Evolutionary conservation across 2,888 invertebrate species (phyloP).

Genomic region (Geophilus truncorum): DNA sequence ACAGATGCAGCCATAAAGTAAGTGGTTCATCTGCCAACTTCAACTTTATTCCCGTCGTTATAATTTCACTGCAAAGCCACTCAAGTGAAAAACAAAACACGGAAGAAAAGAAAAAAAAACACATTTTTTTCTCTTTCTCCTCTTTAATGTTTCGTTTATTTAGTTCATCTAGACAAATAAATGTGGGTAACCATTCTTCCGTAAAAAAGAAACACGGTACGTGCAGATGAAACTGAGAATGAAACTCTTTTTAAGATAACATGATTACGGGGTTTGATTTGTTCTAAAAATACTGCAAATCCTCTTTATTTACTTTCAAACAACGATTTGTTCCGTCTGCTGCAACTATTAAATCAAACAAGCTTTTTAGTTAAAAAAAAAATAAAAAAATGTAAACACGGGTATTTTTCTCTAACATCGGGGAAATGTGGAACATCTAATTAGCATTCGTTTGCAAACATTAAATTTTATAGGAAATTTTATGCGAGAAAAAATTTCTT

Average conservation of each 20-base stretch:
- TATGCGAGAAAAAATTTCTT: not conserved
- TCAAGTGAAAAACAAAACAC: constrained; percentile 27
- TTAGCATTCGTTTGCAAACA: too few species aligned
- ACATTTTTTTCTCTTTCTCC: not conserved
- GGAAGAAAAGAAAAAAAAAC: not conserved
- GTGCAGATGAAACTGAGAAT: not conserved
- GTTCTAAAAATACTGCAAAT: too few species aligned
- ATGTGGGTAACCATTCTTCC: constrained; percentile 20
- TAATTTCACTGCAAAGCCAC: constrained; percentile 25
- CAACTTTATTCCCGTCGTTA: constrained; percentile 15
- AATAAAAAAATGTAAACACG: too few species aligned
- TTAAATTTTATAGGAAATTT: too few species aligned
- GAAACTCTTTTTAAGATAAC: constrained; percentile 13
- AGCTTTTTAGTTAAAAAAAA: too few species aligned
- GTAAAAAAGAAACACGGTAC: constrained; percentile 16
- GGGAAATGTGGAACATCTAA: too few species aligned
- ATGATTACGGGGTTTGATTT: constrained; percentile 3
- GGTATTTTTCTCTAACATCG: too few species aligned
- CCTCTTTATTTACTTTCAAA: not conserved
- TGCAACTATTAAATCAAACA: too few species aligned
- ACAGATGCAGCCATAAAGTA: constrained; percentile 24
- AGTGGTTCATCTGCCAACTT: constrained; percentile 27
- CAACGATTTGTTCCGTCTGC: not conserved
- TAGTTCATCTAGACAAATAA: constrained; percentile 23
- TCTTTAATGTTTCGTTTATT: not conserved